Evolutionary conservation across 2,113 vertebrate species (phyloP), one percentile per base, ranked within the genome.

Genomic region (Charina bottae): DNA sequence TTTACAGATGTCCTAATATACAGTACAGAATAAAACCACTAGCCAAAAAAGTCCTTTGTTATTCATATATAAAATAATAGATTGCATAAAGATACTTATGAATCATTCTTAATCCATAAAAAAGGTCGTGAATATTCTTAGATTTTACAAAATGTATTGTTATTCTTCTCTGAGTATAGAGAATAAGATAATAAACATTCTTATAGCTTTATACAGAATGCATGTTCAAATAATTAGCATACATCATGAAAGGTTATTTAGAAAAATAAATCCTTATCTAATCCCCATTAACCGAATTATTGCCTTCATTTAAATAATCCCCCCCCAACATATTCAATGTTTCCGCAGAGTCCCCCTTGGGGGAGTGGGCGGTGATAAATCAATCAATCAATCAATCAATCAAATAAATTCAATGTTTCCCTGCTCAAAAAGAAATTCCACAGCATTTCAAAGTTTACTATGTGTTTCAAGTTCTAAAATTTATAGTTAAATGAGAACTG

Each of bases 1-100:
- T 95, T 94, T 92, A 89, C 95, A 96, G 94, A 95, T 93, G 93
- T 95, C 64, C 53, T 46, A 68, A 54, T 10, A 56, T 62, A 54
- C 54, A 92, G 42, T 68, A 54, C 54, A 92, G 49, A 91, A 53
- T 92, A 95, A 96, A 93, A 93, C 28, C 10, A 93, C 53, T 89
- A 92, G 6, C 13, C 33, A 21, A 78, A 78, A 78, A 94, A 95
- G 93, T 42, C 88, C 93, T 83, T 84, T 64, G 72, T 46, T 87
- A 37, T 68, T 90, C 68, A 72, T 62, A 13, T 0, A 0, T 87
- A 89, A 58, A 94, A 94, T 33, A 33, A 1, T 0, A 0, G n/a
- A 5, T 88, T 94, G 89, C 85, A 93, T 3, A 94, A 6, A 92
- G 60, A 92, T 55, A 13, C 0, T 42, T 59, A 85, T 93, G 58